These are phyloP conservation scores for Oreocharis arfaki DNA, from an alignment of 2,113 vertebrate genomes.

Conservation along the genomic window DNA sequence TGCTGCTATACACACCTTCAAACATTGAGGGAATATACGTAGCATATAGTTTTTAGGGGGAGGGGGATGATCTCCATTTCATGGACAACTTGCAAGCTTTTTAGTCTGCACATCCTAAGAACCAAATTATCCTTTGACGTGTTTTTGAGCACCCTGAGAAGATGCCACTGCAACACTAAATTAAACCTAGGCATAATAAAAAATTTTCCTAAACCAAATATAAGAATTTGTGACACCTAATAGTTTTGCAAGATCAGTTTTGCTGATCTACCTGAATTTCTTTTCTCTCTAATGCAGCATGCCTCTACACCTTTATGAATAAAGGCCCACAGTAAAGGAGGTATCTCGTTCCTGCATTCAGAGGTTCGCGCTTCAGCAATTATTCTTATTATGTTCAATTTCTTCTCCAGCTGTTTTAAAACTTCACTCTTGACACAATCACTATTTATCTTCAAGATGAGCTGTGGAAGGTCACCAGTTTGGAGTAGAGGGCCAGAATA, in stretches of 20 bases:
- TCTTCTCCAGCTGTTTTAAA: not conserved
- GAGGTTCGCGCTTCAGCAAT: not conserved
- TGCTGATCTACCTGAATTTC: not conserved
- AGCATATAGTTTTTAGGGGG: accelerated
- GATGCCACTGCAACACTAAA: not conserved
- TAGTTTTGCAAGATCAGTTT: not conserved
- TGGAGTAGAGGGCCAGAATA: not conserved
- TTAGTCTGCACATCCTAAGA: accelerated
- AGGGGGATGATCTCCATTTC: not conserved
- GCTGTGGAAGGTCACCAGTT: not conserved
- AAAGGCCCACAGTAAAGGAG: not conserved
- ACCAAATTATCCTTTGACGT: not conserved
- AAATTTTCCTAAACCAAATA: not conserved
- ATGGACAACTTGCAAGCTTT: not conserved
- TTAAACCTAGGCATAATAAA: not conserved
- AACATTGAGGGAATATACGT: accelerated
- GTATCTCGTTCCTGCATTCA: not conserved
- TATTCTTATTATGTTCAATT: not conserved
- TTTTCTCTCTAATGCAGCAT: not conserved
- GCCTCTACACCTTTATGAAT: not conserved
- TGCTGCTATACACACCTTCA: not conserved
- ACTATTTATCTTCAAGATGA: not conserved
- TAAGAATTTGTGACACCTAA: not conserved
- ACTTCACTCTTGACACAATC: not conserved
- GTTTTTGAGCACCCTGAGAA: not conserved